Conservation (phyloP, 2,888 invertebrate genomes). For the Pediacus dermestoides region DNA sequence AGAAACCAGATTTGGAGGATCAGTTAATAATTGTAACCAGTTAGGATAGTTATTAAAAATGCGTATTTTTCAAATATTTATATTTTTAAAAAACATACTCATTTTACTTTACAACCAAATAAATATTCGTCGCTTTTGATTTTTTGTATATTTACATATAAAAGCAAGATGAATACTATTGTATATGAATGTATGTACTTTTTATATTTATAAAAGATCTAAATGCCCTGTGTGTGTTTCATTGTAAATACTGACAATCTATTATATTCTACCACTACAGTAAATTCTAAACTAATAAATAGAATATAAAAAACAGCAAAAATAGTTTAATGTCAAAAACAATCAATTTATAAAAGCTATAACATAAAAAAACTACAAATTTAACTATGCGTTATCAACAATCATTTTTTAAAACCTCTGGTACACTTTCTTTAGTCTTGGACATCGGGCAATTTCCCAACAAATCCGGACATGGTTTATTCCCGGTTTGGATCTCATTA, state of each 20-base stretch:
- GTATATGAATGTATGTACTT: neutral
- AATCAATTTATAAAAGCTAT: too few relatives aligned
- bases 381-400: constrained; percentile 25
- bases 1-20: constrained; percentile 47
- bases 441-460: constrained; percentile 70
- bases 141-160: constrained; percentile 3
- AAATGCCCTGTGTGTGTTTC: too few relatives aligned
- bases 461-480: constrained; percentile 68
- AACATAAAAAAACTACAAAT: too few relatives aligned
- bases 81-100: constrained; percentile 1
- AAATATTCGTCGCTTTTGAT: too few relatives aligned
- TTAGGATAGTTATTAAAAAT: too few relatives aligned
- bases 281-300: too few relatives aligned
- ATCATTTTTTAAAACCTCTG: constrained; percentile 60
- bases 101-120: too few relatives aligned
- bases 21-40: constrained; percentile 25
- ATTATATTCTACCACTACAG: too few relatives aligned
- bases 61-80: too few relatives aligned
- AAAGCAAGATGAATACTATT: constrained; percentile 4
- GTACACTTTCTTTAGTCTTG: constrained; percentile 84
- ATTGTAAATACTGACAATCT: too few relatives aligned
- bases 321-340: too few relatives aligned
- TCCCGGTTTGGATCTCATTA: constrained; percentile 69
- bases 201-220: constrained; percentile 1
- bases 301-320: too few relatives aligned